phyloP scores from a whole-genome alignment of 2,113 vertebrate species.

The Bubalus kerabau region DNA sequence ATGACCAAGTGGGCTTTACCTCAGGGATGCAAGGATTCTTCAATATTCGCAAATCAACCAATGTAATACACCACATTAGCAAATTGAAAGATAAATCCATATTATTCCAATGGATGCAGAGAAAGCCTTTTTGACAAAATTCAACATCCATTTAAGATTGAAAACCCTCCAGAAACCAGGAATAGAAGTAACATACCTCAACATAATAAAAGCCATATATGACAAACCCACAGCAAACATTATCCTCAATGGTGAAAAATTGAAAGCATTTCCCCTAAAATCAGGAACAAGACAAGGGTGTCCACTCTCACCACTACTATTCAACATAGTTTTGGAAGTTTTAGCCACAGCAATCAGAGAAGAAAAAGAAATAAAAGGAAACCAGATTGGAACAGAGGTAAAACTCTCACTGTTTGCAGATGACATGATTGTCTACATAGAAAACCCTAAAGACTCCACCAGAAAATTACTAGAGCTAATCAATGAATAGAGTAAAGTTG shows the following conservation, averaged over 20 bases:
- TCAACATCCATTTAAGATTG: background rate
- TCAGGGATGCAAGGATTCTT: background rate
- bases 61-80: background rate
- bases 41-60: background rate
- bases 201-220: background rate
- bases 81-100: background rate
- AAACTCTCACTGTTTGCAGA: background rate
- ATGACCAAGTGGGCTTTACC: background rate
- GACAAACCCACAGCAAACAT: background rate
- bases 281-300: background rate
- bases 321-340: background rate
- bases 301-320: background rate
- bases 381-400: background rate
- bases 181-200: background rate
- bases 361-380: background rate
- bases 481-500: background rate
- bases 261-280: background rate
- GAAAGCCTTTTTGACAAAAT: background rate
- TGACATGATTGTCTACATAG: background rate
- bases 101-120: background rate
- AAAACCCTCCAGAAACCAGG: background rate
- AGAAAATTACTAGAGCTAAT: background rate
- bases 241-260: background rate
- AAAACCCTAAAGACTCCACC: background rate
- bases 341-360: background rate